Conservation (phyloP, 2,888 invertebrate species). For the Augiades crinisus region DNA sequence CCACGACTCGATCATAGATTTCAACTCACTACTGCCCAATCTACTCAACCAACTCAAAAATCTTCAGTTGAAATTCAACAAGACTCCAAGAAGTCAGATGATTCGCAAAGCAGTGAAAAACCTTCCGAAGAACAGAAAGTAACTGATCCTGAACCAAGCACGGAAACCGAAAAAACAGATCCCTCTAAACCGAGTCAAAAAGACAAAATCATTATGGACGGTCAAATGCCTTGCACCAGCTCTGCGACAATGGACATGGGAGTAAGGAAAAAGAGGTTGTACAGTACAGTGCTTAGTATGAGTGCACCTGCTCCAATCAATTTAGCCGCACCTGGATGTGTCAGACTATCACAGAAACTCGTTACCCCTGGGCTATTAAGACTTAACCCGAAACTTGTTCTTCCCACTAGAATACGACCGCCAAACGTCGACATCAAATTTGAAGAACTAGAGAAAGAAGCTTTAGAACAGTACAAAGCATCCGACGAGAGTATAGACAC, state of each 20-base stretch:
- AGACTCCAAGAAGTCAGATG: slow-evolving; percentile 37
- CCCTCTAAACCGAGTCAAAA: slow-evolving; percentile 39
- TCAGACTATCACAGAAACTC: slow-evolving; percentile 62
- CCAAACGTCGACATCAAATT: slow-evolving; percentile 64
- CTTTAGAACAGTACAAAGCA: slow-evolving; percentile 82
- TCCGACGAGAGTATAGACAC: slow-evolving; percentile 80
- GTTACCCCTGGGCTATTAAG: slow-evolving; percentile 65
- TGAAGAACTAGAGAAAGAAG: slow-evolving; percentile 82
- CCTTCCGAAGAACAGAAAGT: slow-evolving; percentile 29
- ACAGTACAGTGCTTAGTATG: slow-evolving; percentile 78
- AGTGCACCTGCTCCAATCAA: slow-evolving; percentile 61
- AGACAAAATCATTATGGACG: slow-evolving; percentile 46
- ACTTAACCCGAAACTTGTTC: slow-evolving; percentile 64
- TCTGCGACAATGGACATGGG: slow-evolving; percentile 54
- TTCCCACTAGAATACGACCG: slow-evolving; percentile 55
- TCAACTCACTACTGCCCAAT: slow-evolving; percentile 38
- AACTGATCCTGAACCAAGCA: slow-evolving; percentile 33
- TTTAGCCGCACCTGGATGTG: slow-evolving; percentile 51
- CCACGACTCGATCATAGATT: slow-evolving; percentile 50
- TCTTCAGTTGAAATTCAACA: slow-evolving; percentile 30
- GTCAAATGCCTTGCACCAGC: slow-evolving; percentile 59
- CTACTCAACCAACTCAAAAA: slow-evolving; percentile 33
- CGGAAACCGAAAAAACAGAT: slow-evolving; percentile 35
- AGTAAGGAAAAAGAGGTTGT: slow-evolving; percentile 68
- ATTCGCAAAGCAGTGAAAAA: slow-evolving; percentile 37